phyloP scores from a whole-genome alignment of 2,797 vertebrate species.

The Sphaeramia orbicularis region DNA sequence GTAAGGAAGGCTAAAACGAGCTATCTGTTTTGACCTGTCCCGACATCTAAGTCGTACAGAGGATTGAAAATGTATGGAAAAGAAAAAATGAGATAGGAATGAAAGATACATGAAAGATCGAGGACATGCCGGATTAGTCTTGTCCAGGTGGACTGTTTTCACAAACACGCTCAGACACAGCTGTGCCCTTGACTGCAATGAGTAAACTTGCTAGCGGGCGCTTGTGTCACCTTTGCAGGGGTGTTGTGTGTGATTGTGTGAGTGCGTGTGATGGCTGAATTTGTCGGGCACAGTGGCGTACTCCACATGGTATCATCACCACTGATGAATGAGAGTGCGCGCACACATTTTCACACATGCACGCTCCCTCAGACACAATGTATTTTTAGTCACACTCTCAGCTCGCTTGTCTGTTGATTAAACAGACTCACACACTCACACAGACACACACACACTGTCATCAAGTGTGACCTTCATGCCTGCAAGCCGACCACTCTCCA shows the following conservation, averaged over 20 bases:
- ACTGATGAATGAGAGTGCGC: conserved; percentile 79
- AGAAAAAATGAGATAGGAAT: conserved; percentile 24
- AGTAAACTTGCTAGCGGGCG: conserved; percentile 76
- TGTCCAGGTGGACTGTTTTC: conserved; percentile 59
- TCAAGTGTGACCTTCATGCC: conserved; percentile 81
- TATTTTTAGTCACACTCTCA: conserved; percentile 74
- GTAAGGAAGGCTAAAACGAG: conserved; percentile 36
- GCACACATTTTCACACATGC: conserved; percentile 10
- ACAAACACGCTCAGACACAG: conserved; percentile 43
- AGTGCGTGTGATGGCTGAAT: conserved; percentile 62
- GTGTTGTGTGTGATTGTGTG: conserved; percentile 56
- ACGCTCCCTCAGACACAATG: conserved; percentile 16
- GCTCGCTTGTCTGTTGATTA: conserved; percentile 75
- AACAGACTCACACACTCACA: conserved; percentile 48
- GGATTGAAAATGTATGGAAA: conserved; percentile 13
- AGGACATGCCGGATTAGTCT: conserved; percentile 53
- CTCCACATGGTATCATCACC: conserved; percentile 81
- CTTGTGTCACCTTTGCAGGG: conserved; percentile 78
- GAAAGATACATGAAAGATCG: conserved; percentile 56
- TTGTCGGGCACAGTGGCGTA: conserved; percentile 73
- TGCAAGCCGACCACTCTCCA: conserved; percentile 71
- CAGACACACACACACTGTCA: conserved; percentile 59
- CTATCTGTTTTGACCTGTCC: no score
- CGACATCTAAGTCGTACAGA: not conserved
- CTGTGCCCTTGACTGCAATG: conserved; percentile 73